These are phyloP conservation scores for Triops longicaudatus DNA, from an alignment of 1,140 invertebrate genomes.

Conservation along the genomic window DNA sequence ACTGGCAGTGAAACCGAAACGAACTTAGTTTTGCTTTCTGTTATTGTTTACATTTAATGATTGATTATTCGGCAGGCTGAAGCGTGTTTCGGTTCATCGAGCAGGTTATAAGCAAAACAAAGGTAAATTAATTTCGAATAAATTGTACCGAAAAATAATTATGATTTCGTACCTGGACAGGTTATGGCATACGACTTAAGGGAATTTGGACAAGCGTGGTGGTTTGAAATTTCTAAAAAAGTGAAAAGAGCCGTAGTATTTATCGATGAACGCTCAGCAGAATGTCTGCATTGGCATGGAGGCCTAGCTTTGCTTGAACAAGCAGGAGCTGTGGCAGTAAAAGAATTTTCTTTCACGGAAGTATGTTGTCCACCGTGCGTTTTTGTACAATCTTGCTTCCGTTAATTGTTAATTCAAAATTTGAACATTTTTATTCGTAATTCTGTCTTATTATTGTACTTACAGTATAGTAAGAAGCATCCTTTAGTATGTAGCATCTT, in stretches of 20 bases:
- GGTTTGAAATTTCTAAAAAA: slow-evolving; percentile 47
- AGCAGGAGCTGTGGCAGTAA: slow-evolving; percentile 47
- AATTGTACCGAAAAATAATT: neutral
- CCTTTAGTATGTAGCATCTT: too few species aligned
- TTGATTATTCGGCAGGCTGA: too few species aligned
- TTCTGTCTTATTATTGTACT: too few species aligned
- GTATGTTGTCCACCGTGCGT: slow-evolving; percentile 41
- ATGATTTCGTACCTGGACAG: neutral
- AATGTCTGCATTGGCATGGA: slow-evolving; percentile 55
- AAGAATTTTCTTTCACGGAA: slow-evolving; percentile 53
- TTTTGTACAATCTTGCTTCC: slow-evolving; percentile 24
- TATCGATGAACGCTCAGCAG: slow-evolving; percentile 48
- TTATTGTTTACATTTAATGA: too few species aligned
- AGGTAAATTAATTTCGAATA: too few species aligned
- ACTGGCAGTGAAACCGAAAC: too few species aligned
- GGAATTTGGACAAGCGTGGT: slow-evolving; percentile 33
- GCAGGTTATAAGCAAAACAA: too few species aligned
- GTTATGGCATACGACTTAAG: neutral
- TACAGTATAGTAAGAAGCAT: too few species aligned
- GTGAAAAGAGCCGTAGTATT: slow-evolving; percentile 52
- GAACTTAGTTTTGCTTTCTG: too few species aligned
- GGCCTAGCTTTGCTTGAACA: slow-evolving; percentile 46
- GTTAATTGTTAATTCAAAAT: too few species aligned
- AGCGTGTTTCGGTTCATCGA: too few species aligned
- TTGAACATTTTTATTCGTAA: too few species aligned